Evolutionary conservation across 1,140 invertebrate genomes (phyloP), one percentile per base, ranked within the genome.

Genomic region (Coelopa frigida): DNA sequence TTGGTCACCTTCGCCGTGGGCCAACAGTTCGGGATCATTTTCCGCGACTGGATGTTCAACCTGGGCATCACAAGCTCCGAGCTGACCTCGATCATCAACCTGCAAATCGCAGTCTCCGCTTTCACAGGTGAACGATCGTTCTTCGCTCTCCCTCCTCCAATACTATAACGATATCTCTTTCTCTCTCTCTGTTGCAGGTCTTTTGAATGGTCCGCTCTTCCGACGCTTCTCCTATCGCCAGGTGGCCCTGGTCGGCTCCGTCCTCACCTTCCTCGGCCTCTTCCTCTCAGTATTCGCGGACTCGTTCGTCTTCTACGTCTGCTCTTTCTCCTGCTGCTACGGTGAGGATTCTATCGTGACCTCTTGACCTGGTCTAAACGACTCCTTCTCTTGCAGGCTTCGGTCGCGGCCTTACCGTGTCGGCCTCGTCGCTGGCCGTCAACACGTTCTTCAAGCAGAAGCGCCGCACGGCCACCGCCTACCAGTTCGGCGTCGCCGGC

Each of bases 11-110:
- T 82, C 40, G 76, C 78, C 0, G 60, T 81, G 50, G 67, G 81
- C 3, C 80, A 82, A 56, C 79, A 78, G 48, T 83, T 84, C 46
- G 81, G 81, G 5, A 68, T 83, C 29, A 64, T 84, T 12, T 83
- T 81, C 57, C 74, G 75, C 14, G 73, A 74, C 43, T 75, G 72
- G 56, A 78, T 82, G 50, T 26, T 55, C 1, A 51, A 68, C 2
- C 52, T 82, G 14, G 76, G 75, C 23, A 77, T 83, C 48, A 73
- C 59, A 51, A 75, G 72, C 37, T 75, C 79, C 3, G 61, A 81
- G 67, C 75, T 75, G 20, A 78, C 80, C 2, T 78, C 78, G 4
- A 77, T 83, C 52, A 78, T 82, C 48, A 84, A 82, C 57, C 75
- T 77, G 58, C 79, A 83, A 61, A 74, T 75, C 15, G 80, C 80